Base-by-base conservation (phyloP, 2,888 invertebrate species). In the Pterostichus madidus region DNA sequence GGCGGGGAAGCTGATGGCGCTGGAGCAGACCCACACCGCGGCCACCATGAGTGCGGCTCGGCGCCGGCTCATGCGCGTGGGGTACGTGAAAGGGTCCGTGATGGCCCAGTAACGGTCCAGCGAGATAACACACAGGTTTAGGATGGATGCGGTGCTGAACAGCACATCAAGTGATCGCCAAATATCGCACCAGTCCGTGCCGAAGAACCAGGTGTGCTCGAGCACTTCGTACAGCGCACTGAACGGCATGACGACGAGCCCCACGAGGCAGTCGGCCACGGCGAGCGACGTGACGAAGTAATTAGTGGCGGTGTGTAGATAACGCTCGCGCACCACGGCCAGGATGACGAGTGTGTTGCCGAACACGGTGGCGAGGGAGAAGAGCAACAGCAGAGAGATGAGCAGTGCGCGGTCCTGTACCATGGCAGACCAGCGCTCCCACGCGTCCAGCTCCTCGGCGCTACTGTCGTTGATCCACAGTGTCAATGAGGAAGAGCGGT, bases 31-130 rank as follows among this genome's bases (percentile, higher is more conserved):
- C 99, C 99, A 99, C 5, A 99, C 98, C 6, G 96, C 95, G 0
- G 96, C 96, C 84, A 99, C 99, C 7, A 99, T 92, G 32, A 96
- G 92, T 3, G 95, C 95, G 0, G 98, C 98, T 83, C 97, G 93
- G 83, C 94, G 93, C 56, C 96, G 94, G 32, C 97, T 98, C 97
- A 99, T 99, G 85, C 95, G 93, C 91, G 96, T 96, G 0, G 99
- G 98, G 90, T 99, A 99, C 71, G 97, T 97, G 86, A 99, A 98
- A 0, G 99, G 99, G 90, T 99, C 98, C 11, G 98, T 98, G 84
- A 99, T 99, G 64, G 99, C 99, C 98, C 99, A 98, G 90, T 99
- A 99, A 15, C 98, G 94, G 89, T 99, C 99, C 87, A 99, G 89
- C 0, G 98, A 97, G 87, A 99, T 99, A 39, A 99, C 98, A 90